These are phyloP conservation scores for Pseudanteris insignis DNA, from an alignment of 2,888 invertebrate genomes.

Conservation along the genomic window DNA sequence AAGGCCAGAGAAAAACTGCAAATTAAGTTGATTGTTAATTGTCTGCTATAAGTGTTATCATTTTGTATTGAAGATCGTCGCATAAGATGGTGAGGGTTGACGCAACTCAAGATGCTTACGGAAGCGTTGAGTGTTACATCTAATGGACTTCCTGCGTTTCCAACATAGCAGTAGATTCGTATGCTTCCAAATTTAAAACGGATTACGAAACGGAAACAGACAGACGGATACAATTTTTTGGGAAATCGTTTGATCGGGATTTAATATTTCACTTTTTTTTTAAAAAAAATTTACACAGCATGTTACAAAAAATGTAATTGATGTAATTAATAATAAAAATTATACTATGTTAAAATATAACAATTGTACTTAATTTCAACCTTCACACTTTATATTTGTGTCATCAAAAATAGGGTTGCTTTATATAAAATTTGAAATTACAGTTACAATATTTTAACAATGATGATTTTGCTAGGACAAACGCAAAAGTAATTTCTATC, in stretches of 20 bases:
- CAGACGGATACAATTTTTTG: too few species aligned
- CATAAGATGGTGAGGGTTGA: slow-evolving; percentile 20
- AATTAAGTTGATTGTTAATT: slow-evolving; percentile 17
- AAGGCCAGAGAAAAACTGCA: background rate
- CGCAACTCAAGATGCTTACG: slow-evolving; percentile 17
- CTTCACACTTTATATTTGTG: too few species aligned
- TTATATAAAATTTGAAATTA: too few species aligned
- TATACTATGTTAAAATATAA: too few species aligned
- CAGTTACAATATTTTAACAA: too few species aligned
- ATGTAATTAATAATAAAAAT: too few species aligned
- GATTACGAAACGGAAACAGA: background rate
- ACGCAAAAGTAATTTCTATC: background rate
- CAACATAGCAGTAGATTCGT: background rate
- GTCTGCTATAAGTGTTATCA: slow-evolving; percentile 1
- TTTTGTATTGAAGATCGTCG: slow-evolving; percentile 4
- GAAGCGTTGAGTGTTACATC: slow-evolving; percentile 14
- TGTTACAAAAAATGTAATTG: too few species aligned
- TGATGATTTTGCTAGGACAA: too few species aligned
- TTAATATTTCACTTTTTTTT: too few species aligned
- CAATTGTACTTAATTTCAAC: too few species aligned
- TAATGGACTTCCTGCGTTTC: slow-evolving; percentile 29
- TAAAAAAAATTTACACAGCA: background rate
- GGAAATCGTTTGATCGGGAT: too few species aligned
- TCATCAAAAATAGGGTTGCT: too few species aligned
- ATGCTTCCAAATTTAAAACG: slow-evolving; percentile 13